These are phyloP conservation scores for Melozone crissalis DNA, from an alignment of 2,113 vertebrate species.

Conservation along the genomic window DNA sequence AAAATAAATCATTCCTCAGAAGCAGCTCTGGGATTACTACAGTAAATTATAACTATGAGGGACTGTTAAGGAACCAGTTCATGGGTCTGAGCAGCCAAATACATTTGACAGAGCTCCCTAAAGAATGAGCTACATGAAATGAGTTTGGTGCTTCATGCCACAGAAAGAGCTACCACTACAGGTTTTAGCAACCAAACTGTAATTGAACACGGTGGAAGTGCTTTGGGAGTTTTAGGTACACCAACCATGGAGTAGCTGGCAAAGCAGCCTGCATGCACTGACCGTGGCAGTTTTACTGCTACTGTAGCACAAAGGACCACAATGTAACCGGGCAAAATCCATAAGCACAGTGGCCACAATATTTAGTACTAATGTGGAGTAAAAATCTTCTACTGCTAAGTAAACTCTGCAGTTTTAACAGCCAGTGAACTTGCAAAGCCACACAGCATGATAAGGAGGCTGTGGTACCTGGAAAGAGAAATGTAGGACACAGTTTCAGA, in stretches of 20 bases:
- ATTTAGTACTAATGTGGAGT: not conserved
- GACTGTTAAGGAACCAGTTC: not conserved
- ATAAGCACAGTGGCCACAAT: not conserved
- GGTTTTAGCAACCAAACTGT: not conserved
- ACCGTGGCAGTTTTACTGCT: not conserved
- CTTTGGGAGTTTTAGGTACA: not conserved
- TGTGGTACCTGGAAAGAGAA: not conserved
- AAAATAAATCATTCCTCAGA: not conserved
- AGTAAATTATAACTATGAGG: not conserved
- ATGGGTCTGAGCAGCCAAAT: not conserved
- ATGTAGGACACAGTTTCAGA: not conserved
- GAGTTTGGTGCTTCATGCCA: not conserved
- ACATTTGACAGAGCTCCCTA: not conserved
- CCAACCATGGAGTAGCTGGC: not conserved
- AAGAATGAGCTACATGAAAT: not conserved
- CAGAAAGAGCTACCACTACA: not conserved
- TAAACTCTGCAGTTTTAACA: not conserved
- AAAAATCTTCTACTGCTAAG: not conserved
- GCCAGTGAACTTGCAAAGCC: not conserved
- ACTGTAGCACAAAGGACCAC: not conserved
- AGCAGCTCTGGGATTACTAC: not conserved
- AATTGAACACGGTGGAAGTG: not conserved
- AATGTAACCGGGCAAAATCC: no score
- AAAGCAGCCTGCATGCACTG: not conserved
- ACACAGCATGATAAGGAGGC: not conserved